These are phyloP conservation scores for Physella acuta DNA, from an alignment of 1,140 invertebrate species.

Conservation along the genomic window DNA sequence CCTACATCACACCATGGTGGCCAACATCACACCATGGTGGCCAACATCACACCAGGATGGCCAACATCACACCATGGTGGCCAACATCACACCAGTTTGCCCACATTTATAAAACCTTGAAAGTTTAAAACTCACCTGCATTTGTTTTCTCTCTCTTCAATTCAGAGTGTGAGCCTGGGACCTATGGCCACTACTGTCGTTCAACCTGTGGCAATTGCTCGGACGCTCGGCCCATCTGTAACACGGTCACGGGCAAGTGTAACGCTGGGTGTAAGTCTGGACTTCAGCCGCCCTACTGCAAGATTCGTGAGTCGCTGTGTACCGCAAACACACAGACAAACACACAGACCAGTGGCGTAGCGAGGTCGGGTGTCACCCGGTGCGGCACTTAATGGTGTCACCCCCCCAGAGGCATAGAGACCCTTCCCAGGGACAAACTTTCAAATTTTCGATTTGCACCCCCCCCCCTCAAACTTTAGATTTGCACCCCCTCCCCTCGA, in stretches of 20 bases:
- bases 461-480: neutral
- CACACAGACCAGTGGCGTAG: neutral
- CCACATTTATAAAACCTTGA: neutral
- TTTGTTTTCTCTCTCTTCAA: neutral
- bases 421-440: neutral
- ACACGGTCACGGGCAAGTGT: neutral
- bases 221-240: neutral
- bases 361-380: neutral
- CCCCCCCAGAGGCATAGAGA: no score
- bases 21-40: neutral
- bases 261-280: constrained; percentile 10
- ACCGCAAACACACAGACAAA: neutral
- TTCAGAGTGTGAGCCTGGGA: neutral
- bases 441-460: neutral
- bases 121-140: neutral
- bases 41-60: neutral
- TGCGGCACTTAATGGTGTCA: no score
- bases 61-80: neutral
- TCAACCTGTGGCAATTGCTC: constrained; percentile 2
- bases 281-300: constrained; percentile 5
- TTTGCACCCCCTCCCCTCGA: no score
- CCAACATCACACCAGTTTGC: neutral
- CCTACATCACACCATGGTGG: no score
- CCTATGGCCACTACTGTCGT: constrained; percentile 6
- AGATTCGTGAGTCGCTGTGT: neutral